Evolutionary conservation across 2,113 vertebrate species (phyloP), one percentile per base, ranked within the genome.

Genomic region (Pelodiscus sinensis): DNA sequence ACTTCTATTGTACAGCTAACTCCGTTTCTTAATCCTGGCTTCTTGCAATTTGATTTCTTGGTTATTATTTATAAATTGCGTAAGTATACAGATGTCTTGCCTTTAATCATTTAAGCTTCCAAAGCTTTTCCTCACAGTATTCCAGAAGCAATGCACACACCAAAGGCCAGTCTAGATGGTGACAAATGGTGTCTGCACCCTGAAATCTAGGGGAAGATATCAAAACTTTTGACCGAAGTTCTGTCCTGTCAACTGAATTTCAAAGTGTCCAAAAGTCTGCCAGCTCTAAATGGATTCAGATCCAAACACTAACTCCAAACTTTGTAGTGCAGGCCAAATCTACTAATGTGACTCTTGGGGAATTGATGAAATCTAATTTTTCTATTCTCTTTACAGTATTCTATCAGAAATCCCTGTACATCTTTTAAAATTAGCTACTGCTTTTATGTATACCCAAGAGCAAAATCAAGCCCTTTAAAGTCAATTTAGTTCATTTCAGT

Each of bases 401-500:
- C 56, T 79, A 92, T 58, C 84, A 79, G 71, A 56, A 73, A 93
- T 94, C 93, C 80, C 57, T 90, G 91, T 89, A 52, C 38, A 56
- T 90, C 93, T 87, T 93, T 83, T 93, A 95, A 97, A 94, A 95
- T 95, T 85, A 85, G 58, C 58, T 13, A 5, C 86, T 95, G 25
- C 38, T 94, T 95, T 96, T 65, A 79, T 77, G 18, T 86, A 78
- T 82, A 82, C 86, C 82, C 88, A 84, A 91, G 90, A 95, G 94
- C 89, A 91, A 96, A 96, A 92, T 95, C 85, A 91, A 96, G 62
- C 84, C 65, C 92, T 94, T 96, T 88, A 89, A 90, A 89, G 88
- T 96, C 96, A 97, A 96, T 97, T 97, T 96, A 96, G 93, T 96
- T 92, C 81, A 89, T 97, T 94, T 94, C 92, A 96, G 91, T 84